Evolutionary conservation across 1,140 invertebrate genomes (phyloP), one percentile per base, ranked within the genome.

Genomic region (Rhizoglyphus robini): DNA sequence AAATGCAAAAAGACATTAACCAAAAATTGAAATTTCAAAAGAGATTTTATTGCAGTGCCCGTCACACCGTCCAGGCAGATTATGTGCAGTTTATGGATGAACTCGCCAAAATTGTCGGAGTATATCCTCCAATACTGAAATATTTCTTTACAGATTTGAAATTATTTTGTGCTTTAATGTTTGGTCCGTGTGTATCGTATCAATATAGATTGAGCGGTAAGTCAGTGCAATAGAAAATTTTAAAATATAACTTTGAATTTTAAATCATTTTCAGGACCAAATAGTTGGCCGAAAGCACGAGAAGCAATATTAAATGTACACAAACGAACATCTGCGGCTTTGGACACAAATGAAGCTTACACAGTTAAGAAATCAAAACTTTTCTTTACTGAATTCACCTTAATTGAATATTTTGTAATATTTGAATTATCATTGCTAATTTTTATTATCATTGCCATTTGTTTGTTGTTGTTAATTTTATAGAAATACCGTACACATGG

Each of bases 51-150:
- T 65, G 67, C 3, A 72, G 73, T 5, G 70, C 73, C 27, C 64
- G 79, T 36, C 77, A 80, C 63, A 78, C 77, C 5, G 71, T 80
- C 27, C 74, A 79, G 68, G 75, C 79, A 2, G 77, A 76, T 64
- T 76, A 67, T 61, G 67, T 76, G 1, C 58, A 65, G 1, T 76
- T 70, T 68, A 73, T 76, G 74, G 75, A 78, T 59, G 73, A 76
- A 63, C 29, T 78, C 11, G 77, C 76, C 0, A 70, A 67, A 29
- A 11, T 72, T 23, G 63, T 72, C n/a, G 77, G 77, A 13, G 74
- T 72, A 47, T 70, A 72, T 46, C 76, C 75, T 1, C 68, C 75
- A 32, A 38, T 78, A 0, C 27, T 71, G 70, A 70, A 72, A 70
- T 36, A 76, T 47, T 68, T 75, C 5, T 64, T 72, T 47, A 72